phyloP scores from a whole-genome alignment of 2,888 invertebrate species.

The Diaprepes abbreviatus region DNA sequence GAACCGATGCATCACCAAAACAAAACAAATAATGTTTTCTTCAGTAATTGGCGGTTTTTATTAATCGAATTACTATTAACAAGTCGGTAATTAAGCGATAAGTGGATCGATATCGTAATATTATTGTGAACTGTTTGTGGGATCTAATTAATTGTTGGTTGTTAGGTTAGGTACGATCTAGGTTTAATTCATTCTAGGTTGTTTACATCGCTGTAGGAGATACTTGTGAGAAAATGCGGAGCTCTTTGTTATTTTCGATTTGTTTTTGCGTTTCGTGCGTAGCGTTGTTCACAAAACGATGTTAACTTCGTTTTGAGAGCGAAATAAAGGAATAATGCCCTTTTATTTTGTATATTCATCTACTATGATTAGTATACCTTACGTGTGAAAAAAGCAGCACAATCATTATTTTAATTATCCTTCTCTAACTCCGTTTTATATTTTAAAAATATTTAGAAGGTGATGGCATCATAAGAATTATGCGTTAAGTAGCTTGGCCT shows the following conservation, averaged over 20 bases:
- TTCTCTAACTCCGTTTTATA: too few relatives aligned
- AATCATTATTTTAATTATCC: too few relatives aligned
- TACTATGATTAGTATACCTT: too few relatives aligned
- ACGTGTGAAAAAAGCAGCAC: too few relatives aligned
- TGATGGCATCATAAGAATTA: too few relatives aligned
- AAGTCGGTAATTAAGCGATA: slow-evolving; percentile 36
- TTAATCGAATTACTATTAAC: slow-evolving; percentile 36
- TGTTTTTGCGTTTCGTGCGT: too few relatives aligned
- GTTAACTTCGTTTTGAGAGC: too few relatives aligned
- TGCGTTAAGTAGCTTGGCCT: too few relatives aligned
- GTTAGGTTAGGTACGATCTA: not conserved
- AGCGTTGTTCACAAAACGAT: too few relatives aligned
- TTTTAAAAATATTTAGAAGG: too few relatives aligned
- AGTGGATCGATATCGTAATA: not conserved
- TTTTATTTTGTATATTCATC: too few relatives aligned
- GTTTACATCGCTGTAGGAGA: not conserved
- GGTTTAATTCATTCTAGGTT: not conserved
- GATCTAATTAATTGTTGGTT: not conserved
- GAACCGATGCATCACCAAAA: slow-evolving; percentile 43
- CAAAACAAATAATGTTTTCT: slow-evolving; percentile 38
- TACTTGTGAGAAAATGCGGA: not conserved
- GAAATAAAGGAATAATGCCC: too few relatives aligned
- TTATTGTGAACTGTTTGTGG: slow-evolving; percentile 6
- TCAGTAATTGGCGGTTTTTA: slow-evolving; percentile 41
- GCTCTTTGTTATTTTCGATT: not conserved